Conservation (phyloP, 2,888 invertebrate genomes). For the Eurytoma adleriae region DNA sequence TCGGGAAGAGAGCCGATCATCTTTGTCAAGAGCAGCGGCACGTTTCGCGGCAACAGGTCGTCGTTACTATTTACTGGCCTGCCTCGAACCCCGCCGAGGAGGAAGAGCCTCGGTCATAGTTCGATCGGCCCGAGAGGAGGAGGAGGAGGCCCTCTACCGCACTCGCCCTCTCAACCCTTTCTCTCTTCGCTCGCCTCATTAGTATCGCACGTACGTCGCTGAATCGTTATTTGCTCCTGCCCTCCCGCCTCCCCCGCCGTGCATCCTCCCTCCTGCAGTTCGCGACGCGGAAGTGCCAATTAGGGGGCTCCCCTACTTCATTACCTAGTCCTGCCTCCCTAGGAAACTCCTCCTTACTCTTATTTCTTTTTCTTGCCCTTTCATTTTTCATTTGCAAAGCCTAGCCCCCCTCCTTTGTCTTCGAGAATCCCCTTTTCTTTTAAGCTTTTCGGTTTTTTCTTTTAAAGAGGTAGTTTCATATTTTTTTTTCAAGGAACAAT, state of each 20-base stretch:
- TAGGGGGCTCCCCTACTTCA: constrained; percentile 48
- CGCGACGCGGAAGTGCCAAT: constrained; percentile 58
- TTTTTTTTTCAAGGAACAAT: constrained; percentile 3
- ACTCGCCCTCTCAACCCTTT: neutral
- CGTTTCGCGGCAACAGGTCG: constrained; percentile 66
- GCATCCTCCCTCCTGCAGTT: constrained; percentile 8
- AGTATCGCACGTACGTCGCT: constrained; percentile 52
- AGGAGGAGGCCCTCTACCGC: neutral
- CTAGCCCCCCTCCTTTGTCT: neutral
- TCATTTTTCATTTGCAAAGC: neutral
- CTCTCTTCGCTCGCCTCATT: constrained; percentile 40
- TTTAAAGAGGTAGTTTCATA: neutral
- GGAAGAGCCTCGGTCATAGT: constrained; percentile 56
- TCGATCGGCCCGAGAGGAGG: constrained; percentile 2
- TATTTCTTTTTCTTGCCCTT: constrained; percentile 1
- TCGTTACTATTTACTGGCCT: constrained; percentile 68
- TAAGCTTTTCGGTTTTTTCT: neutral
- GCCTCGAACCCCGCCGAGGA: constrained; percentile 53
- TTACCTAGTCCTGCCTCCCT: constrained; percentile 44
- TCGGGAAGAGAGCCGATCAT: constrained; percentile 36
- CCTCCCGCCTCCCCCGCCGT: neutral
- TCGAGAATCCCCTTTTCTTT: neutral
- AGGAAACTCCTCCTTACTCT: constrained; percentile 44
- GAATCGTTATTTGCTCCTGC: constrained; percentile 55
- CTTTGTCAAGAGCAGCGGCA: constrained; percentile 39